Evolutionary conservation across 2,113 vertebrate genomes (phyloP).

Genomic region (Hydrolagus affinis): DNA sequence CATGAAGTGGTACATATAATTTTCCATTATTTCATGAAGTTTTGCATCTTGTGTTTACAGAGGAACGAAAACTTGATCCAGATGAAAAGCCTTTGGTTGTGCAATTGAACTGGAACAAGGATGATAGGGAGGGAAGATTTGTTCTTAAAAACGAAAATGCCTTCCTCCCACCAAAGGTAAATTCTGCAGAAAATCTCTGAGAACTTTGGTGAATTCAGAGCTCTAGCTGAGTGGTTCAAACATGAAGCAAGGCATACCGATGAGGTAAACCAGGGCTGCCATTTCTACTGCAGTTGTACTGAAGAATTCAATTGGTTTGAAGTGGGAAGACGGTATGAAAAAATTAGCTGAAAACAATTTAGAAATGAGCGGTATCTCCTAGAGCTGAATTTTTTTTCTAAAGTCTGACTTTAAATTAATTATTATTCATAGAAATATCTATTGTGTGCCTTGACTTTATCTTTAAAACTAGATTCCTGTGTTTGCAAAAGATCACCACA

Average conservation of each 20-base stretch:
- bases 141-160: conserved; percentile 99
- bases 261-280: not conserved
- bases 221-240: not conserved
- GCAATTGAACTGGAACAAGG: conserved; percentile 97
- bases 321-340: too few relatives aligned
- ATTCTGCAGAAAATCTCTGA: not conserved
- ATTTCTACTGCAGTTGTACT: not conserved
- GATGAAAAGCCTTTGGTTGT: conserved; percentile 97
- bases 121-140: conserved; percentile 90
- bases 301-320: not conserved
- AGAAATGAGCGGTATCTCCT: not conserved
- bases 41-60: conserved; percentile 50
- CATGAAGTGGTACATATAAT: not conserved
- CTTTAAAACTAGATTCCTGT: too few relatives aligned
- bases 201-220: not conserved
- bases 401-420: too few relatives aligned
- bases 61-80: conserved; percentile 95
- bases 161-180: conserved; percentile 75
- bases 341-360: not conserved
- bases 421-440: too few relatives aligned
- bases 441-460: too few relatives aligned
- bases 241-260: too few relatives aligned
- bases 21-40: not conserved
- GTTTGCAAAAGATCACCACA: too few relatives aligned
- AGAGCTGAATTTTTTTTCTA: too few relatives aligned